Conservation (phyloP, 2,797 vertebrate genomes). For the Sarcophilus harrisii region DNA sequence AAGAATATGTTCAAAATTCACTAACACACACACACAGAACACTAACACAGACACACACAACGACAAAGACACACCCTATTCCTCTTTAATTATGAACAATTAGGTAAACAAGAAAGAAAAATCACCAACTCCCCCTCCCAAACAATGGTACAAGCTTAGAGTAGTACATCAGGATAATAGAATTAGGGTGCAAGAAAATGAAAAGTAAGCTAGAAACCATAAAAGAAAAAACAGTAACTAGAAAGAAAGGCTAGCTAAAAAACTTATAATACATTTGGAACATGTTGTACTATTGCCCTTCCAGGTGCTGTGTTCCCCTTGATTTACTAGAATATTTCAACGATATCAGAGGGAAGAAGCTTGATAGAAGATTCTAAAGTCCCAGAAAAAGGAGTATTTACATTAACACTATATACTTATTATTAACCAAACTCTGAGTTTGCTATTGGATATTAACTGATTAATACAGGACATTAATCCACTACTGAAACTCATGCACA, state of each 20-base stretch:
- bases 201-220: not conserved
- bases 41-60: not conserved
- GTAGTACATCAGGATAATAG: not conserved
- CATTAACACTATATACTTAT: not conserved
- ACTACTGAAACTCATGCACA: accelerated
- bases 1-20: not conserved
- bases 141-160: not conserved
- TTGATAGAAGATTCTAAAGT: not conserved
- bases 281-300: not conserved
- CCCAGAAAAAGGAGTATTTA: not conserved
- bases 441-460: not conserved
- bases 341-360: not conserved
- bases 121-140: not conserved
- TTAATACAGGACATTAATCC: not conserved
- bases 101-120: not conserved
- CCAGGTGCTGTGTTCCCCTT: not conserved
- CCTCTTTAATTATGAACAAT: not conserved
- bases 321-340: not conserved
- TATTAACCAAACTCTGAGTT: not conserved
- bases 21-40: not conserved
- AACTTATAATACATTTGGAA: not conserved
- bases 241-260: not conserved
- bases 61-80: too few relatives aligned
- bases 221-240: not conserved
- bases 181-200: not conserved